Percentiles rank a stretch among this genome's conserved stretches.
Evolutionary conservation across 37 sponge, comb jelly and placozoan species (phyloP).

Genomic region (Spongilla lacustris): DNA sequence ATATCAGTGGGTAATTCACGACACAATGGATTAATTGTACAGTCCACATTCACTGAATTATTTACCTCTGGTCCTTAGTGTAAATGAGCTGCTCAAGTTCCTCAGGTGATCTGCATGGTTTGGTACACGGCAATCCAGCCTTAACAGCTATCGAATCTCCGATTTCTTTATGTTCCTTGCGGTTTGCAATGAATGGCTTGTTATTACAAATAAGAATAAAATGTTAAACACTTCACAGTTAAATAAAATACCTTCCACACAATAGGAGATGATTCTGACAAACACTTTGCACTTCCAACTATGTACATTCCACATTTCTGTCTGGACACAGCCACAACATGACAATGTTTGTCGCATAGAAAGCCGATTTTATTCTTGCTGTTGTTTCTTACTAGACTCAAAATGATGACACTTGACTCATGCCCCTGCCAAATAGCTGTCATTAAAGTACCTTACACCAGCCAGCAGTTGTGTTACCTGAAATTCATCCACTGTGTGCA

Average conservation of each 20-base stretch:
- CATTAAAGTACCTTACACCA: not conserved
- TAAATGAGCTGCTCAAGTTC: not conserved
- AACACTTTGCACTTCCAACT: conserved; percentile 1
- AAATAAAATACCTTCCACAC: conserved; percentile 19
- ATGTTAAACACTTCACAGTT: not conserved
- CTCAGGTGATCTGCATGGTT: not conserved
- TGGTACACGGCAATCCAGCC: not conserved
- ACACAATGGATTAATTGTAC: too few species aligned
- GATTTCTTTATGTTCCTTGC: too few species aligned
- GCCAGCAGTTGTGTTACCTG: conserved; percentile 5
- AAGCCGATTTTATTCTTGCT: conserved; percentile 28
- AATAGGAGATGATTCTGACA: not conserved
- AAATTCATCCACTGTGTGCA: conserved; percentile 49
- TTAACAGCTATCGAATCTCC: too few species aligned
- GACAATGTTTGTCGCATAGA: conserved; percentile 7
- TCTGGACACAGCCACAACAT: conserved; percentile 35
- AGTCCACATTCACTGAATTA: too few species aligned
- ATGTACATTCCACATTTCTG: conserved; percentile 45
- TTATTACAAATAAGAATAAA: too few species aligned
- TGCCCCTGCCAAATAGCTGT: conserved; percentile 19
- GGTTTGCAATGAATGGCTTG: too few species aligned
- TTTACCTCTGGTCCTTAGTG: too few species aligned
- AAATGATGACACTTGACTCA: conserved; percentile 42
- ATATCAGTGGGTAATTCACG: too few species aligned
- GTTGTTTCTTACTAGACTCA: conserved; percentile 44